phyloP scores from a whole-genome alignment of 2,113 vertebrate species.

The Pseudorectes ferrugineus region DNA sequence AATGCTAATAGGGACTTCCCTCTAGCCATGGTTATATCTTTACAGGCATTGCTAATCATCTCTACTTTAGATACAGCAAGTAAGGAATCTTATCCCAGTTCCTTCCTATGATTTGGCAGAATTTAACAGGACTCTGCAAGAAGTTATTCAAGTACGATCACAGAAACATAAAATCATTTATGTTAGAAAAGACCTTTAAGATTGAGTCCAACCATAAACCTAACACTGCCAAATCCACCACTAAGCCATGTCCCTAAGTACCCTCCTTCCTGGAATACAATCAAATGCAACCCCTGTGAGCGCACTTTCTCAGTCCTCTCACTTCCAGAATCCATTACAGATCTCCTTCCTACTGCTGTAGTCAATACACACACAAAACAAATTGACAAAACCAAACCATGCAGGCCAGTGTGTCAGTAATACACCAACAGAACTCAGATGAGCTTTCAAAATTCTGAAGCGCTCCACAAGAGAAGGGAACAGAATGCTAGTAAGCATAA shows the following conservation, averaged over 20 bases:
- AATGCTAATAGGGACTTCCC: not conserved
- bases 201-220: not conserved
- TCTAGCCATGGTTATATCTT: fast-evolving
- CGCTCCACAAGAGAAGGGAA: not conserved
- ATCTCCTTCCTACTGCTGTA: not conserved
- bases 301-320: not conserved
- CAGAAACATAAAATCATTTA: not conserved
- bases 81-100: not conserved
- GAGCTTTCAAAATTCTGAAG: not conserved
- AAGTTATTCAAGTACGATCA: not conserved
- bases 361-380: not conserved
- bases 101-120: not conserved
- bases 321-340: not conserved
- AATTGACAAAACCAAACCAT: not conserved
- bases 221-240: not conserved
- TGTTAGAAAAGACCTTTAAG: not conserved
- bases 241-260: not conserved
- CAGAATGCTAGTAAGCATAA: not conserved
- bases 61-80: not conserved
- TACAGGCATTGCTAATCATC: not conserved
- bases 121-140: not conserved
- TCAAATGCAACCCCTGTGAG: not conserved
- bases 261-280: not conserved
- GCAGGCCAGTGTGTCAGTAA: not conserved
- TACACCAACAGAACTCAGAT: not conserved